These are phyloP conservation scores for Pinctada fucata DNA, from an alignment of 2,888 invertebrate species.

Conservation along the genomic window DNA sequence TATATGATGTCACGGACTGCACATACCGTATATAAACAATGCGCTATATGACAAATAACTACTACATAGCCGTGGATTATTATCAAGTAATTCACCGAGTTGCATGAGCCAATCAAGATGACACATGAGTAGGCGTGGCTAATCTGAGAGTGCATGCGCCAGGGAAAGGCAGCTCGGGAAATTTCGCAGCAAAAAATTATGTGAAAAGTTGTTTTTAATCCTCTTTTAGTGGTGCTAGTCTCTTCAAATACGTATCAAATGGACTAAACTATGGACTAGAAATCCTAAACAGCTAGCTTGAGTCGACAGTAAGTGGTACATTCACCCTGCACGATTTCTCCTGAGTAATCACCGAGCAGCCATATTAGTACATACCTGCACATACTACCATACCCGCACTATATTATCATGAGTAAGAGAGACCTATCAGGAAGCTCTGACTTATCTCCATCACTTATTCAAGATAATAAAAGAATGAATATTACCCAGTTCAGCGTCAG, in stretches of 20 bases:
- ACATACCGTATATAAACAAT: no score
- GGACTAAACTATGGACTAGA: neutral
- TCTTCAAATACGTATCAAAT: neutral
- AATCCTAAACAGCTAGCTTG: neutral
- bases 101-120: no score
- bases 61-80: no score
- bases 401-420: neutral
- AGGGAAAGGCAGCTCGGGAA: neutral
- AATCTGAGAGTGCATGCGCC: neutral
- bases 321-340: no score
- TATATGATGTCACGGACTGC: no score
- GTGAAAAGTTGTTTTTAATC: slow-evolving; percentile 4
- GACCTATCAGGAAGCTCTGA: neutral
- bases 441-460: neutral
- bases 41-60: no score
- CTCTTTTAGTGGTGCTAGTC: neutral
- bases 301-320: no score
- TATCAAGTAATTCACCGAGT: no score
- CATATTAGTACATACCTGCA: neutral
- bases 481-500: neutral
- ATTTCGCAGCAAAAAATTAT: neutral
- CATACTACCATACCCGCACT: no score
- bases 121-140: no score
- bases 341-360: neutral
- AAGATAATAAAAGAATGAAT: neutral